These are phyloP conservation scores for Caloenas nicobarica DNA, from an alignment of 2,113 vertebrate genomes.

Conservation along the genomic window DNA sequence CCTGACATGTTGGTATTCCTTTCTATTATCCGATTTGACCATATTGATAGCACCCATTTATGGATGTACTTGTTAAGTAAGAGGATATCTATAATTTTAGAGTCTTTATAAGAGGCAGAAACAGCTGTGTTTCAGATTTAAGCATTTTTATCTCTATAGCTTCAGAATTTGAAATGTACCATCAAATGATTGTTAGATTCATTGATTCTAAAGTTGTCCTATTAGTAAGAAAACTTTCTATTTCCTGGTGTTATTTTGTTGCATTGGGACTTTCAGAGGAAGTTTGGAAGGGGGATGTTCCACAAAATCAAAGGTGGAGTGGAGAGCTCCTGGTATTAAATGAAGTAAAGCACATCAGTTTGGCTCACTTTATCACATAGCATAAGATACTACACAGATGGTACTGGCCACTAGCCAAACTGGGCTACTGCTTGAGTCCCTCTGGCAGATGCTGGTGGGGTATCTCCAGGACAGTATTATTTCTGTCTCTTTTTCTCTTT, in stretches of 20 bases:
- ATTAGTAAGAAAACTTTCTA: neutral
- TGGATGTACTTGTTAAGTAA: neutral
- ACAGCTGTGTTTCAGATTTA: neutral
- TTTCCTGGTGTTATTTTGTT: slow-evolving; percentile 18
- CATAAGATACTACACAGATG: slow-evolving; percentile 67
- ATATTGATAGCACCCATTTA: neutral
- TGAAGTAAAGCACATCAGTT: slow-evolving; percentile 48
- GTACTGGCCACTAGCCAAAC: slow-evolving; percentile 67
- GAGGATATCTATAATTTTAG: neutral
- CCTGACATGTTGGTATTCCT: neutral
- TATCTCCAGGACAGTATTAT: slow-evolving; percentile 55
- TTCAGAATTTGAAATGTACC: neutral
- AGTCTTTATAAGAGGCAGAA: neutral
- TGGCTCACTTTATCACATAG: slow-evolving; percentile 58
- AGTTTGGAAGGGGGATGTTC: neutral
- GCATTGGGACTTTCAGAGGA: slow-evolving; percentile 6
- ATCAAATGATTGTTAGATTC: neutral
- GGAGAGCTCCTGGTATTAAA: slow-evolving; percentile 42
- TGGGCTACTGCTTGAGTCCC: slow-evolving; percentile 61
- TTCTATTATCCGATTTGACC: neutral
- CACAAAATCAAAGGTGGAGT: slow-evolving; percentile 46
- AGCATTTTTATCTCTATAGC: neutral
- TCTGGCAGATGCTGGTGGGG: slow-evolving; percentile 66
- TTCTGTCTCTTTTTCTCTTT: neutral
- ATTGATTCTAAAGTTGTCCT: neutral